Conservation (phyloP, 2,888 invertebrate species). For the Halictus quadricinctus region DNA sequence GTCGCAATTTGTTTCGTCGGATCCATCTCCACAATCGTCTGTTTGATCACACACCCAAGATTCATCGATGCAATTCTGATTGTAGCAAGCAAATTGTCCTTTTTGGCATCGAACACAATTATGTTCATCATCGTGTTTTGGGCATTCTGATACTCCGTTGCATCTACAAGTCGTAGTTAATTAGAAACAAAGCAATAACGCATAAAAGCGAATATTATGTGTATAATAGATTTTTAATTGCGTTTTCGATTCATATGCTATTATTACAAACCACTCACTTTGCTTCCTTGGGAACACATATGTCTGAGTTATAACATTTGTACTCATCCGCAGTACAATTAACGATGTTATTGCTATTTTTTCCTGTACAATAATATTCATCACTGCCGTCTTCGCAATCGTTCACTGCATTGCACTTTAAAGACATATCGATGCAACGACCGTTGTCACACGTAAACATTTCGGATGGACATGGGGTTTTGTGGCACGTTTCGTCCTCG, state of each 20-base stretch:
- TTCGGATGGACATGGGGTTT: conserved; percentile 71
- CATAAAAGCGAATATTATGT: neutral
- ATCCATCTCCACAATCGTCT: conserved; percentile 88
- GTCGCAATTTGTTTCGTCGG: conserved; percentile 85
- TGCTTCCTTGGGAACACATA: conserved; percentile 73
- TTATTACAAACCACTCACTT: conserved; percentile 63
- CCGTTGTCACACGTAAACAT: conserved; percentile 84
- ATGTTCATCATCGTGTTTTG: conserved; percentile 88
- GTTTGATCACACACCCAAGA: conserved; percentile 85
- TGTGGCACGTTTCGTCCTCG: conserved; percentile 73
- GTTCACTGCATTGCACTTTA: conserved; percentile 85
- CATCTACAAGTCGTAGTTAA: conserved; percentile 83
- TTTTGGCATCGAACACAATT: conserved; percentile 84
- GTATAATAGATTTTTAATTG: neutral
- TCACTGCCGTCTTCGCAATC: conserved; percentile 86
- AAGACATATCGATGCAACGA: conserved; percentile 84
- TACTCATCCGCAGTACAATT: conserved; percentile 71
- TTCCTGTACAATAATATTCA: conserved; percentile 82
- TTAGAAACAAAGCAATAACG: neutral
- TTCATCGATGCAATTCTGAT: conserved; percentile 85
- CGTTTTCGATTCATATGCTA: neutral
- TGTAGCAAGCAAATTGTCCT: conserved; percentile 84
- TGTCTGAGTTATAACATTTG: conserved; percentile 68
- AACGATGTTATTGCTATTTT: conserved; percentile 9
- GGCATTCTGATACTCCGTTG: conserved; percentile 87